These are phyloP conservation scores for Drosophila yakuba DNA, from an alignment of 1,140 invertebrate genomes.

Conservation along the genomic window DNA sequence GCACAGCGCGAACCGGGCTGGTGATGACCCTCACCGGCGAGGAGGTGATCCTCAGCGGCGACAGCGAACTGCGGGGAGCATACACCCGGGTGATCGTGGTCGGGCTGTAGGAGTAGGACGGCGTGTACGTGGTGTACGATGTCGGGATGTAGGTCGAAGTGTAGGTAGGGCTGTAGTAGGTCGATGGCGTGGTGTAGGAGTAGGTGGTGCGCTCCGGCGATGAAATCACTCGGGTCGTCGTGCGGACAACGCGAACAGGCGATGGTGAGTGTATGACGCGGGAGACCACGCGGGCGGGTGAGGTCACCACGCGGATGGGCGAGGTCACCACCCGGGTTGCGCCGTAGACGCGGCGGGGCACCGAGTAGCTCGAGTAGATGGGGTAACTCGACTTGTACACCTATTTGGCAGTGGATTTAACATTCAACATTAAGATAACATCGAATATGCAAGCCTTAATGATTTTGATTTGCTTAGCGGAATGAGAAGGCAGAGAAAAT, in stretches of 20 bases:
- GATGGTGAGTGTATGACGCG: constrained; percentile 85
- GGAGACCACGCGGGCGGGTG: constrained; percentile 80
- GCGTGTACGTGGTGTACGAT: constrained; percentile 77
- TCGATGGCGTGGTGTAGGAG: constrained; percentile 68
- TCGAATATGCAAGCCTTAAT: constrained; percentile 8
- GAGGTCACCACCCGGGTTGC: constrained; percentile 72
- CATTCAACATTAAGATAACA: constrained; percentile 41
- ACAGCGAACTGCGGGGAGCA: constrained; percentile 74
- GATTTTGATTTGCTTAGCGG: not conserved
- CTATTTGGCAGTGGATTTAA: constrained; percentile 56
- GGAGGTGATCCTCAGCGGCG: constrained; percentile 87
- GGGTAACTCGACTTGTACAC: constrained; percentile 84
- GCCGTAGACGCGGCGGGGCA: constrained; percentile 86
- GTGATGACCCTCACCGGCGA: constrained; percentile 86
- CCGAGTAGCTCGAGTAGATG: constrained; percentile 83
- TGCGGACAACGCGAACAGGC: constrained; percentile 85
- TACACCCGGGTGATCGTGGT: constrained; percentile 76
- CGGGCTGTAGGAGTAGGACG: constrained; percentile 77
- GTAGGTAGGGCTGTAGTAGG: constrained; percentile 84
- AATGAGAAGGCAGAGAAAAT: constrained; percentile 22
- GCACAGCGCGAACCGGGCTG: constrained; percentile 87
- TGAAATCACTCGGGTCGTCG: constrained; percentile 87
- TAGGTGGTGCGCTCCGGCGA: constrained; percentile 77
- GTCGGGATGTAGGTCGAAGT: constrained; percentile 72
- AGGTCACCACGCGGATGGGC: constrained; percentile 81